Base-by-base conservation (phyloP, 2,113 vertebrate species). In the Gambusia holbrooki region DNA sequence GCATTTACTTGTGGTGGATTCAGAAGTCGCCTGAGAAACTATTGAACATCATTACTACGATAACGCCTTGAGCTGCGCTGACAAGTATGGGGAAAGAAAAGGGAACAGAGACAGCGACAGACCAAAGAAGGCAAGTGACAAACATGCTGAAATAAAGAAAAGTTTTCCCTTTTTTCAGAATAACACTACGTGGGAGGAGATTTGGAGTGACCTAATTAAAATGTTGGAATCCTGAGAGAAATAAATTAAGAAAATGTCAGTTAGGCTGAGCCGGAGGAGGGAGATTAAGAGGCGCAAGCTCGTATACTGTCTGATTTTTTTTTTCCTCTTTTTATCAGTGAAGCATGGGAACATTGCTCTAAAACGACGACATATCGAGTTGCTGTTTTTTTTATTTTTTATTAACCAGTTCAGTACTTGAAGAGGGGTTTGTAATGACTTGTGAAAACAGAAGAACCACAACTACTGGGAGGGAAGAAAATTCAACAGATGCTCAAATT, bases 171-270 rank as follows among this genome's bases (percentile, higher is more conserved):
- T 64, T 91, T 89, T 90, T 79, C 10, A 54, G 80, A 84, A 86
- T 86, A 88, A 89, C 80, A 66, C 76, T 81, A 89, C 63, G 90
- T 93, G 83, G 92, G 92, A 89, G 89, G 88, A 89, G 89, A 93
- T 92, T 92, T 93, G 77, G 69, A 89, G 82, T 93, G 92, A 88
- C 92, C 92, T 93, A 92, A 93, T 93, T 93, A 93, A 93, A 93
- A 92, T 89, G 90, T 85, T 86, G 76, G 84, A 93, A 87, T 93
- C 86, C 92, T 87, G 89, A 90, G 90, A 91, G 89, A 87, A 93
- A 92, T 90, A 88, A 91, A 92, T 92, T 84, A 93, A 91, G 92
- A 88, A 89, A 92, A 93, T 90, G 92, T 93, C 92, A 92, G 89
- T 93, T 92, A 93, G 89, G 90, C 90, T 90, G 89, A 92, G 90